Evolutionary conservation across 2,797 vertebrate species (phyloP), one percentile per base, ranked within the genome.

Genomic region (Gallinago solitaria): DNA sequence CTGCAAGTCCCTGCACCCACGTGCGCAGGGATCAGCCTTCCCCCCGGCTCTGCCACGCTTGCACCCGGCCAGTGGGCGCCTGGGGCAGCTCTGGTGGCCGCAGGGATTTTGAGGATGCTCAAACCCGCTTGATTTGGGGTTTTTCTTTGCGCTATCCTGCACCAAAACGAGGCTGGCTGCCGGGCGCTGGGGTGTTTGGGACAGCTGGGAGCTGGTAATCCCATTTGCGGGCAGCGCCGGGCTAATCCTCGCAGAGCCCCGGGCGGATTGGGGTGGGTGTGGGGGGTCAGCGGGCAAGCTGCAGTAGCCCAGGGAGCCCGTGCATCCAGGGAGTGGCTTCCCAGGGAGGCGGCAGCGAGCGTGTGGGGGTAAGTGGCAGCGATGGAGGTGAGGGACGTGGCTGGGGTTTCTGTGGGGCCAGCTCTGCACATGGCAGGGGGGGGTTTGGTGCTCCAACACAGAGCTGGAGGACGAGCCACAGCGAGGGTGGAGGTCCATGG

Each of bases 361-460:
- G 41, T 23, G 8, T 0, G 0, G 30, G 60, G 95, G 96, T 95
- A 91, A 95, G 93, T 80, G 78, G 24, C 75, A n/a, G 24, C 2
- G 0, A 21, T 6, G 45, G 73, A 81, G 51, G 32, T 0, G 1
- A 59, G 60, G 82, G 56, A 51, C 0, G 0, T 0, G 1, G 39
- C 32, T 23, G 83, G 80, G 56, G 11, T 35, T 32, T 73, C 63
- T 51, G 56, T 5, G 19, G 75, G 59, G 41, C 7, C 37, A 9
- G 6, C 30, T 41, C 35, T 2, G 1, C 17, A 4, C 12, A 0
- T 63, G 3, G 0, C 2, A 3, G 25, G 3, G 24, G 23, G 17
- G 37, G 19, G 2, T 57, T 74, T 24, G 41, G 33, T 39, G 59
- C 39, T 74, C 24, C 0, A 0, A n/a, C 61, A 19, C 0, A 2